Evolutionary conservation across 2,113 vertebrate genomes (phyloP), one percentile per base, ranked within the genome.

Genomic region (Labeo rohita): DNA sequence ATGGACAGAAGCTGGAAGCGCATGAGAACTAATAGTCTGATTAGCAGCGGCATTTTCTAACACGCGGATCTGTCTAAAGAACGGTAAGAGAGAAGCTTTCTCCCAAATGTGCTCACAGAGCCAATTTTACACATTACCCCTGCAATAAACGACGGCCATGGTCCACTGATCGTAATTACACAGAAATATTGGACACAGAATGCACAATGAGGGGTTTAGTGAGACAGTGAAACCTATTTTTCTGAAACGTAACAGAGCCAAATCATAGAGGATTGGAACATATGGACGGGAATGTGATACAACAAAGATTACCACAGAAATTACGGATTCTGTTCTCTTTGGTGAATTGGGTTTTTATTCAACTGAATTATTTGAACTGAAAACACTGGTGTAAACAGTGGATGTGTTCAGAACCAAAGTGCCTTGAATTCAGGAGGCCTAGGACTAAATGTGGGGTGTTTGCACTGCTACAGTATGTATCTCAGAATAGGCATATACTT

Each of bases 151-250:
- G 50, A 56, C 83, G 68, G 45, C 76, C 68, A 43, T 34, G 59
- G 68, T 74, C 78, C 50, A 79, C 50, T 70, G 74, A 13, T 15
- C 39, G 9, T 54, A 75, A 86, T 90, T 85, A 90, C 56, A 84
- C 23, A 84, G 34, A 86, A 66, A 76, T 61, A 88, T 79, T 65
- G 81, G 39, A 84, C 45, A 72, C 63, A 36, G 68, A 72, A 85
- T 81, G 50, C 81, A 75, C 65, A 82, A 65, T 52, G 83, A 84
- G 80, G 8, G 21, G 18, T 65, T 74, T 36, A 13, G 36, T 12
- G 36, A 15, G 43, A 77, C 43, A 76, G 5, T 15, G 23, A 36
- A n/a, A 45, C 47, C 77, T 83, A 39, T 77, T 47, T 83, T 45
- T 15, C 52, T 78, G 13, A 77, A 39, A 79, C 8, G 16, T 49